phyloP scores from a whole-genome alignment of 2,113 vertebrate genomes.

The Mystacornis crossleyi region DNA sequence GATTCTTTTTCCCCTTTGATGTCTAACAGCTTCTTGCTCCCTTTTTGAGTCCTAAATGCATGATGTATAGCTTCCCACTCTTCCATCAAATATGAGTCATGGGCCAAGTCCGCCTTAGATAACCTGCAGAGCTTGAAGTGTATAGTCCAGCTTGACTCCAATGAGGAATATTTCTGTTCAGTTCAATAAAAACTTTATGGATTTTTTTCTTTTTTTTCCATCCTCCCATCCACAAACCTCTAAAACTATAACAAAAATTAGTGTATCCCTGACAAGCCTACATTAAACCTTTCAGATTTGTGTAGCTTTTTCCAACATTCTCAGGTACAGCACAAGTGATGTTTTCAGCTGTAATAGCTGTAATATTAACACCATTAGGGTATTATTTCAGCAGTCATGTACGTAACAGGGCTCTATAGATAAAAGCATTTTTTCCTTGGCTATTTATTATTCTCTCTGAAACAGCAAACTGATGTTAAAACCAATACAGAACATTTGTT shows the following conservation, averaged over 20 bases:
- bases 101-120: not conserved
- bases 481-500: not conserved
- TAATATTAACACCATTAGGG: not conserved
- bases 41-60: not conserved
- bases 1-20: not conserved
- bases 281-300: not conserved
- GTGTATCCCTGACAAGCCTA: not conserved
- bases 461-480: not conserved
- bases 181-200: not conserved
- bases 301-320: not conserved
- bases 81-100: constrained; percentile 3
- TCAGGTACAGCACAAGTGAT: not conserved
- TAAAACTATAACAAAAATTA: not conserved
- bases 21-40: not conserved
- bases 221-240: not conserved
- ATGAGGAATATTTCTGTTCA: not conserved
- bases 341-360: not conserved
- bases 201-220: not conserved
- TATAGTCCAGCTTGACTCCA: not conserved
- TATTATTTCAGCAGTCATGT: not conserved
- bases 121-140: not conserved
- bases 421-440: not conserved
- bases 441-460: not conserved
- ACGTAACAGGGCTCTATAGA: not conserved
- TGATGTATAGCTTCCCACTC: not conserved